A percentile compares a stretch with the other conserved stretches of the same genome.
phyloP scores from a whole-genome alignment of 1,140 invertebrate genomes.

The Drosophila kepulauana region DNA sequence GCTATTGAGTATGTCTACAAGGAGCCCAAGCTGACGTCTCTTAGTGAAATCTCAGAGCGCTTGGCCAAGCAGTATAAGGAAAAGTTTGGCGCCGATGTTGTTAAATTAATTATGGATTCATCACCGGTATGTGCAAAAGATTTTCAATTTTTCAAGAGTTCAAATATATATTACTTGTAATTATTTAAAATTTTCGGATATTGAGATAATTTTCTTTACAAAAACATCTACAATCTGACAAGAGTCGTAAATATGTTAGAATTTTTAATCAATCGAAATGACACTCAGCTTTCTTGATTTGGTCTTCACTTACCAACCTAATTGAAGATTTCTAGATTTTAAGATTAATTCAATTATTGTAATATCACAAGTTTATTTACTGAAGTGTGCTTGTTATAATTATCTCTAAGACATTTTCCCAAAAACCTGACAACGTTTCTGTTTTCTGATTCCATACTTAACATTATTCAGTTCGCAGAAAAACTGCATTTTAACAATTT shows the following conservation, averaged over 20 bases:
- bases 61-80: conserved; percentile 91
- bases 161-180: background rate
- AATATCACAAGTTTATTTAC: no score
- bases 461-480: conserved; percentile 1
- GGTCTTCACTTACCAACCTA: no score
- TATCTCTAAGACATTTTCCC: no score
- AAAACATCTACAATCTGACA: no score
- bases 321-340: background rate
- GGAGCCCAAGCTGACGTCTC: conserved; percentile 96
- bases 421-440: no score
- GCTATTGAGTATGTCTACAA: conserved; percentile 97
- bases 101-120: conserved; percentile 97
- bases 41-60: conserved; percentile 97
- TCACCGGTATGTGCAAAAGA: conserved; percentile 88
- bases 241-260: no score
- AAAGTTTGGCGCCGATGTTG: conserved; percentile 93
- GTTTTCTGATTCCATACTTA: background rate
- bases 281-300: no score
- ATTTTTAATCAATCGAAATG: no score
- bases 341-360: background rate
- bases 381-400: no score
- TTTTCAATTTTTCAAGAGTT: background rate
- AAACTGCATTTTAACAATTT: background rate
- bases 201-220: no score
- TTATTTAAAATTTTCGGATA: no score